These are phyloP conservation scores for Saguinus imperator DNA, from an alignment of 2,113 vertebrate species.

Conservation along the genomic window DNA sequence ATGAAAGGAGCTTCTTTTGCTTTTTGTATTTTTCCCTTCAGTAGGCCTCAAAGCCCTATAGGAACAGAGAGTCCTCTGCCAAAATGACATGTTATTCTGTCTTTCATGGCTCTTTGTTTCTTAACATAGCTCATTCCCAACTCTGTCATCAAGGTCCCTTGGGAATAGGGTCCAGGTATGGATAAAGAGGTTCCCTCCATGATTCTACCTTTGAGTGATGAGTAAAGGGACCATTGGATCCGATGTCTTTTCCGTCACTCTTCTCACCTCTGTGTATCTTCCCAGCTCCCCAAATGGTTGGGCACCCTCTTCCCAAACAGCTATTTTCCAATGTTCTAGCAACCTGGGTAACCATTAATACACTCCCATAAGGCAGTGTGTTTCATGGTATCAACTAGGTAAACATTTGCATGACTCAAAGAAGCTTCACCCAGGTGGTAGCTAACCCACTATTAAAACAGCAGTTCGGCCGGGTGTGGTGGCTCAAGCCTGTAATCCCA, in stretches of 20 bases:
- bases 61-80: not conserved
- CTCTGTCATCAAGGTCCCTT: not conserved
- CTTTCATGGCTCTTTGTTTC: not conserved
- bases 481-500: no score
- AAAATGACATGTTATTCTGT: not conserved
- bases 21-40: not conserved
- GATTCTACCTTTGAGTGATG: not conserved
- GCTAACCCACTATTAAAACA: not conserved
- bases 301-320: not conserved
- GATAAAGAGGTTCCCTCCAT: not conserved
- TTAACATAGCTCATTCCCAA: not conserved
- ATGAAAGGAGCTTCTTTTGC: not conserved
- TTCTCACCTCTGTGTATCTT: not conserved
- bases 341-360: not conserved
- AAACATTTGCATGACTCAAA: not conserved
- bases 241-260: not conserved
- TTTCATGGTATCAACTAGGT: not conserved
- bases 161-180: not conserved
- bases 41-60: not conserved
- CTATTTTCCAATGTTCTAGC: not conserved
- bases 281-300: not conserved
- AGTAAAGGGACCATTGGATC: not conserved
- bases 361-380: accelerated
- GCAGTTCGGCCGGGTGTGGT: not conserved
- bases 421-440: not conserved